Conservation (phyloP, 2,797 vertebrate genomes). For the Aulostomus chinensis region DNA sequence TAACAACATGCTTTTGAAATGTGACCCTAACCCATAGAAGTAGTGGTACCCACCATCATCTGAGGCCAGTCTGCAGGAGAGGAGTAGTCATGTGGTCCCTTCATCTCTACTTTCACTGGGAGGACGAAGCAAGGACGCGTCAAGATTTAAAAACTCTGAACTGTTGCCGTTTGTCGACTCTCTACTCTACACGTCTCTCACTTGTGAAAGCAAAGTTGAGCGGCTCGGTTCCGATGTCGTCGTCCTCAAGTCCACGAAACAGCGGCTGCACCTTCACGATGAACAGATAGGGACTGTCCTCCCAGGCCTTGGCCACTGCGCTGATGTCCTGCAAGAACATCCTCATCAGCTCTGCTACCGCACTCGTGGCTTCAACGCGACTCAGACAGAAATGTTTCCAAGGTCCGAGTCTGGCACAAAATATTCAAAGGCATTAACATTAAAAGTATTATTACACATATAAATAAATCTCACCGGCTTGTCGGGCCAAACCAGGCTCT, state of each 20-base stretch:
- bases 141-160: too few relatives aligned
- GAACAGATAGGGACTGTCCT: constrained; percentile 93
- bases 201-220: constrained; percentile 71
- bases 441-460: too few relatives aligned
- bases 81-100: constrained; percentile 90
- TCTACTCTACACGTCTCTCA: constrained; percentile 40
- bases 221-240: constrained; percentile 34
- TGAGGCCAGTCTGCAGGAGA: constrained; percentile 93
- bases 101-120: constrained; percentile 91
- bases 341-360: too few relatives aligned
- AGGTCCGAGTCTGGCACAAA: too few relatives aligned
- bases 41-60: constrained; percentile 85
- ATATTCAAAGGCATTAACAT: too few relatives aligned
- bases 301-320: constrained; percentile 90
- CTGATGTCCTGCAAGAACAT: constrained; percentile 73
- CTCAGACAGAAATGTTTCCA: too few relatives aligned
- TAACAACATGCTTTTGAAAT: too few relatives aligned
- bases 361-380: too few relatives aligned
- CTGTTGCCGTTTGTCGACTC: too few relatives aligned
- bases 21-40: background rate
- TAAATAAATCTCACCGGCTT: constrained; percentile 77
- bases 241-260: constrained; percentile 36
- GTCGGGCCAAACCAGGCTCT: constrained; percentile 62
- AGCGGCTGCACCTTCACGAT: constrained; percentile 83
- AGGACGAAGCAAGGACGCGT: background rate